Conservation (phyloP, 1,140 invertebrate species). For the Spodoptera frugiperda region DNA sequence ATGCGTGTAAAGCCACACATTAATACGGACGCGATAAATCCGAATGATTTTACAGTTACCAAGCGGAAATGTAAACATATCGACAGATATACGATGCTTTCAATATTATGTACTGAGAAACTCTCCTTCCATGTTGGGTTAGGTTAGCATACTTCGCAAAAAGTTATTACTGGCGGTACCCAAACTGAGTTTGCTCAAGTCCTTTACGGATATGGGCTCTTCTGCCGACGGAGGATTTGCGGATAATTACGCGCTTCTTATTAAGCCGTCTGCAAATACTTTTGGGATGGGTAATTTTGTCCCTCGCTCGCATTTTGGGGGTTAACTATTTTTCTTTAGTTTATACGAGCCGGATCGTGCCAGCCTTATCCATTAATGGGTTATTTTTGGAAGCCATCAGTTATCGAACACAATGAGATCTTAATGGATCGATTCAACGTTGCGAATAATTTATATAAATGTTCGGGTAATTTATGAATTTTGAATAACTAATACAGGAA, state of each 20-base stretch:
- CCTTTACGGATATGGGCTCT: slow-evolving; percentile 56
- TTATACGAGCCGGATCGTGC: slow-evolving; percentile 31
- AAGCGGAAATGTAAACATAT: slow-evolving; percentile 46
- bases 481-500: slow-evolving; percentile 19
- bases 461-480: slow-evolving; percentile 2
- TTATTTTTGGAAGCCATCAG: slow-evolving; percentile 2
- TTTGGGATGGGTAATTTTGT: slow-evolving; percentile 59
- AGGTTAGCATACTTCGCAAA: slow-evolving; percentile 52
- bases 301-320: slow-evolving; percentile 46
- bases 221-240: slow-evolving; percentile 54
- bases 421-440: not conserved
- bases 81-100: slow-evolving; percentile 34
- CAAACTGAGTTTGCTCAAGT: slow-evolving; percentile 58
- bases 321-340: slow-evolving; percentile 51
- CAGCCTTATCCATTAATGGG: not conserved
- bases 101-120: slow-evolving; percentile 46
- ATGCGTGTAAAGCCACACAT: slow-evolving; percentile 12
- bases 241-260: slow-evolving; percentile 64
- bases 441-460: slow-evolving; percentile 1
- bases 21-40: slow-evolving; percentile 24
- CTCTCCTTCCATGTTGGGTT: slow-evolving; percentile 42
- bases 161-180: slow-evolving; percentile 56
- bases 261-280: slow-evolving; percentile 65
- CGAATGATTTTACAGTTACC: slow-evolving; percentile 44
- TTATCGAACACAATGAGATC: slow-evolving; percentile 1